A percentile compares a stretch with the other conserved stretches of the same genome.
Conservation (phyloP, 2,797 vertebrate species). For the Astyanax mexicanus region DNA sequence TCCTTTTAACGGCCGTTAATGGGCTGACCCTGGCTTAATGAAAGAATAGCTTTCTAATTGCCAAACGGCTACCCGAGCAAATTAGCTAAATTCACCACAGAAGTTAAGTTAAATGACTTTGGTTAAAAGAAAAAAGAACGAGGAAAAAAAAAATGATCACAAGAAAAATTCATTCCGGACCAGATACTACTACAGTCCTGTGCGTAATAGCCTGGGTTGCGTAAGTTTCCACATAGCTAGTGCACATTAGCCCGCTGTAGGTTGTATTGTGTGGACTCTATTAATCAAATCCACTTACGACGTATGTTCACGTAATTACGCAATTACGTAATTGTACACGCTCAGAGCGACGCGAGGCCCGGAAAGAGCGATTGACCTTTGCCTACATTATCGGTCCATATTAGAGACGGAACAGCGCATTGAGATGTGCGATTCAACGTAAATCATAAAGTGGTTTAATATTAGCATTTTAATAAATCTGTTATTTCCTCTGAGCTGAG, state of each 20-base stretch:
- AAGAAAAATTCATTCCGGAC: neutral
- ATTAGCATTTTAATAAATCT: no score
- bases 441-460: no score
- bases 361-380: neutral
- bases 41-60: conserved; percentile 60
- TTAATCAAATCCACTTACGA: no score
- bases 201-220: neutral
- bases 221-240: neutral
- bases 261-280: neutral
- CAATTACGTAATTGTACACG: neutral
- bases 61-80: conserved; percentile 40
- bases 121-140: conserved; percentile 26
- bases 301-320: no score
- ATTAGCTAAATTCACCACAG: conserved; percentile 45
- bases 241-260: neutral
- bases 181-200: neutral
- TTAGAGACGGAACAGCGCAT: no score
- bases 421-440: no score
- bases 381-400: neutral
- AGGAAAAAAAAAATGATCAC: neutral
- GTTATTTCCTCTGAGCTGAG: no score
- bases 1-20: conserved; percentile 49
- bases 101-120: conserved; percentile 56
- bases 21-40: conserved; percentile 60
- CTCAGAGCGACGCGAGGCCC: neutral